These are phyloP conservation scores for Brachylomia viminalis DNA, from an alignment of 2,888 invertebrate species.

Conservation along the genomic window DNA sequence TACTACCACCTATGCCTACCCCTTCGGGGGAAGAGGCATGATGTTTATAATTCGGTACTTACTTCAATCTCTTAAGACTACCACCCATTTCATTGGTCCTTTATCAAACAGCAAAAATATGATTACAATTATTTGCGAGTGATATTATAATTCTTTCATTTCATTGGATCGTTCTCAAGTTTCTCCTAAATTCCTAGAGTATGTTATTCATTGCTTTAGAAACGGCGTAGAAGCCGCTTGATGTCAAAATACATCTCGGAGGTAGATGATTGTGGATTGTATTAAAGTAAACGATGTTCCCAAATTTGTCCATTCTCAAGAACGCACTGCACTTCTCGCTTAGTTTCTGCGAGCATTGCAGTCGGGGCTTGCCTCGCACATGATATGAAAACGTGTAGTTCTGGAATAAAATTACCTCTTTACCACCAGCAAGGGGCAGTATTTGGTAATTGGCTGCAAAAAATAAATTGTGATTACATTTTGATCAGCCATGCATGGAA, in stretches of 20 bases:
- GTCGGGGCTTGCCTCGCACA: constrained; percentile 28
- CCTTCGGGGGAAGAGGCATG: not conserved
- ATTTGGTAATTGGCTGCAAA: constrained; percentile 41
- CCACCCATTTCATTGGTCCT: not conserved
- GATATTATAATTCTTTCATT: not conserved
- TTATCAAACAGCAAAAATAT: not conserved
- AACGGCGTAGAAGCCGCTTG: constrained; percentile 22
- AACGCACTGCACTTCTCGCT: constrained; percentile 42
- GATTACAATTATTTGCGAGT: not conserved
- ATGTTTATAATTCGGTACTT: not conserved
- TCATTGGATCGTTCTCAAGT: not conserved
- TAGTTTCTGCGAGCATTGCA: constrained; percentile 48
- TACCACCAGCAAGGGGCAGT: constrained; percentile 43
- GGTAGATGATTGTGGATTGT: constrained; percentile 35
- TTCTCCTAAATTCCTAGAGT: not conserved
- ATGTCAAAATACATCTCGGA: constrained; percentile 26
- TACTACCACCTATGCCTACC: too few species aligned
- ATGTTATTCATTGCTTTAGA: constrained; percentile 17
- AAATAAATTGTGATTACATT: constrained; percentile 1
- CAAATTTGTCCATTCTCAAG: constrained; percentile 30
- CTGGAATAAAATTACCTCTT: constrained; percentile 39
- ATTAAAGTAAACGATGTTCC: constrained; percentile 33
- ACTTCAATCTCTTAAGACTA: not conserved
- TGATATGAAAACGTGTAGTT: constrained; percentile 53
- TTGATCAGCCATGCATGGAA: not conserved